These are phyloP conservation scores for Alsophila aescularia DNA, from an alignment of 2,888 invertebrate species.

Conservation along the genomic window DNA sequence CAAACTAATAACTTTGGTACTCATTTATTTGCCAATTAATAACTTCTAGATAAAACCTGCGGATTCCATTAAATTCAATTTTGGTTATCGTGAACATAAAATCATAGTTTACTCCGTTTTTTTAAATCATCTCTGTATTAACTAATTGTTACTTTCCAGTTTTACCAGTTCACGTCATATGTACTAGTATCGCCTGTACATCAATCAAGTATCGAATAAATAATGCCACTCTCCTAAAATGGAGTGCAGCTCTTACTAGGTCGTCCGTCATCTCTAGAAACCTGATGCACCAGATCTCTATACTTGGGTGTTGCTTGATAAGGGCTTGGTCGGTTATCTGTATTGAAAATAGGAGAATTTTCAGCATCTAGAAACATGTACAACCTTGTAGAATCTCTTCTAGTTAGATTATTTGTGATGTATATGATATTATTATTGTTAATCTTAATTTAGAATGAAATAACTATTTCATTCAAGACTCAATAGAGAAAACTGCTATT, in stretches of 20 bases:
- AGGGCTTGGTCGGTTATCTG: slow-evolving; percentile 19
- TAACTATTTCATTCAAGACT: too few relatives aligned
- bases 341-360: slow-evolving; percentile 8
- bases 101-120: too few relatives aligned
- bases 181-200: too few relatives aligned
- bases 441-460: too few relatives aligned
- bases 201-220: not conserved
- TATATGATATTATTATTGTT: too few relatives aligned
- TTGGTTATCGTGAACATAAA: not conserved
- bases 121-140: not conserved
- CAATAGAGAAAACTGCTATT: too few relatives aligned
- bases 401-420: too few relatives aligned
- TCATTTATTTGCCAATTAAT: too few relatives aligned
- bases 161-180: not conserved
- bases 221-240: not conserved
- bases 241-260: slow-evolving; percentile 8
- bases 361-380: not conserved
- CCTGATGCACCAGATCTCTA: slow-evolving; percentile 15
- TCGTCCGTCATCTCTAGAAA: slow-evolving; percentile 10
- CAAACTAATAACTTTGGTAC: too few relatives aligned
- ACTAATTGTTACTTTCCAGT: not conserved
- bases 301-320: slow-evolving; percentile 13
- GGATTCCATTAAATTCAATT: too few relatives aligned
- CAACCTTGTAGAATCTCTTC: not conserved
- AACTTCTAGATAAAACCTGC: too few relatives aligned